phyloP scores from a whole-genome alignment of 2,888 invertebrate species.

The Gasteruption jaculator region DNA sequence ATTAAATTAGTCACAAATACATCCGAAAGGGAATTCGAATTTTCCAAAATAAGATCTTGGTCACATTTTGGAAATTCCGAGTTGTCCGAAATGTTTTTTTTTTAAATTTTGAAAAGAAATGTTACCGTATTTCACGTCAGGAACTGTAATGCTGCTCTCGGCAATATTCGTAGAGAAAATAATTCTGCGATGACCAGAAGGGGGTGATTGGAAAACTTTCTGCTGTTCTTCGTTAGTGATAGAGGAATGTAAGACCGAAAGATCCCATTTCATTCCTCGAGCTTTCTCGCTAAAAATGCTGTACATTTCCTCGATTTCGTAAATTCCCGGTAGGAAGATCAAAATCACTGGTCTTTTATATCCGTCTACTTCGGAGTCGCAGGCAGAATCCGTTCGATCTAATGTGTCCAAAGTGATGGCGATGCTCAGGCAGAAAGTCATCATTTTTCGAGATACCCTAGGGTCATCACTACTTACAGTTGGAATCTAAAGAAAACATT shows the following conservation, averaged over 20 bases:
- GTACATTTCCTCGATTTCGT: constrained; percentile 75
- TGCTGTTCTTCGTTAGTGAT: constrained; percentile 76
- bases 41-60: no score
- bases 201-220: constrained; percentile 60
- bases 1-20: no score
- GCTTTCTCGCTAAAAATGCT: constrained; percentile 31
- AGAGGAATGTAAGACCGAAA: constrained; percentile 67
- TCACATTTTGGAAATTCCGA: constrained; percentile 92
- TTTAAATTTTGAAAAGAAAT: no score
- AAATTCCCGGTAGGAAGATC: constrained; percentile 84
- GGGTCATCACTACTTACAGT: constrained; percentile 59
- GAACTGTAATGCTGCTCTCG: constrained; percentile 88
- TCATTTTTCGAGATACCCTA: constrained; percentile 59
- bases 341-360: constrained; percentile 65
- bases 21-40: no score
- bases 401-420: constrained; percentile 64
- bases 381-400: constrained; percentile 41
- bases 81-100: constrained; percentile 58
- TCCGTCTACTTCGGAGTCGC: constrained; percentile 46
- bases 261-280: constrained; percentile 54
- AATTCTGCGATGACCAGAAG: constrained; percentile 69
- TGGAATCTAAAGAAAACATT: constrained; percentile 1
- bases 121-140: constrained; percentile 79
- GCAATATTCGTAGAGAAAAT: constrained; percentile 89
- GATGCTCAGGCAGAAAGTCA: constrained; percentile 56